These are phyloP conservation scores for Simalia tracyae DNA, from an alignment of 2,797 vertebrate genomes.

Conservation along the genomic window DNA sequence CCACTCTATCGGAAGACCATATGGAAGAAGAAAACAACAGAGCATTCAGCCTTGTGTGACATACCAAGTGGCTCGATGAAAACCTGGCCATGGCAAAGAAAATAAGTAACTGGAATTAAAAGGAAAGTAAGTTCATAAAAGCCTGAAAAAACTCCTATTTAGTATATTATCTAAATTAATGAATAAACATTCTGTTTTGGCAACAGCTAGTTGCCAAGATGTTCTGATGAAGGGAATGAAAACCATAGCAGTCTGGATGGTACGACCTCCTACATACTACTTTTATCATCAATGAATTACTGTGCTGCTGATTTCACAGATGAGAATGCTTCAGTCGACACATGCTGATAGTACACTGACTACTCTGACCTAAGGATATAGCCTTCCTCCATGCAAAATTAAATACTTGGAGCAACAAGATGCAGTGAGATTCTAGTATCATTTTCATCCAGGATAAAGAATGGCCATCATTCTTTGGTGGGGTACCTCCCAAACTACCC, in stretches of 20 bases:
- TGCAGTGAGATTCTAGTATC: not conserved
- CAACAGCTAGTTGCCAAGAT: not conserved
- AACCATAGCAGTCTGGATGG: not conserved
- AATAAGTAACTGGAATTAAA: not conserved
- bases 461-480: not conserved
- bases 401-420: not conserved
- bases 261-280: not conserved
- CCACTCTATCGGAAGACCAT: not conserved
- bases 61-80: not conserved
- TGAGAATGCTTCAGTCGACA: not conserved
- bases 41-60: not conserved
- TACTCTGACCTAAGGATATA: not conserved
- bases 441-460: not conserved
- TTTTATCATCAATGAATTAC: not conserved
- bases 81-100: not conserved
- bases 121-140: not conserved
- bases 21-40: not conserved
- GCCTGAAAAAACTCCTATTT: not conserved
- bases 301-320: not conserved
- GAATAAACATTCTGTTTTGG: not conserved
- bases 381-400: not conserved
- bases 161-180: not conserved
- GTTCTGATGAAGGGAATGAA: not conserved
- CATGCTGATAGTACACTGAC: not conserved
- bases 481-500: not conserved